Conservation (phyloP, 2,888 invertebrate genomes). For the Lasioglossum figueresi region DNA sequence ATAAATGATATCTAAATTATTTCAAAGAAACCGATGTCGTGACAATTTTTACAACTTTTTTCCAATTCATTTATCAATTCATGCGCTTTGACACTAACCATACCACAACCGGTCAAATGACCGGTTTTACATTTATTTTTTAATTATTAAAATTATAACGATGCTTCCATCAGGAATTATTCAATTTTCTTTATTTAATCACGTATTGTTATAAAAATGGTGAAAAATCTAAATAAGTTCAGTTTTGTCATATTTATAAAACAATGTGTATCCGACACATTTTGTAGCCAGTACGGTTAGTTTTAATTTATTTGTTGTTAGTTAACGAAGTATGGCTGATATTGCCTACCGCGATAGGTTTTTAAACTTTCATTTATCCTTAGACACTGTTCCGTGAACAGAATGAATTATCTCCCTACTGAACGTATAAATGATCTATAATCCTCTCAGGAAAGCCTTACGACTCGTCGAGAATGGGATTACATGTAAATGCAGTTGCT, state of each 20-base stretch:
- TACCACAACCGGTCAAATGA: too few relatives aligned
- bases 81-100: not conserved
- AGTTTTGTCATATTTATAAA: too few relatives aligned
- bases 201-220: too few relatives aligned
- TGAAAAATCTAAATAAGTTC: too few relatives aligned
- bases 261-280: too few relatives aligned
- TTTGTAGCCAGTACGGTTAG: too few relatives aligned
- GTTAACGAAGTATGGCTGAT: not conserved
- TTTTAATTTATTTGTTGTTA: not conserved
- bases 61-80: not conserved
- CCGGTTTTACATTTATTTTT: too few relatives aligned
- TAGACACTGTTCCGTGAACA: conserved; percentile 5
- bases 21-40: too few relatives aligned
- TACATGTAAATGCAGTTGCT: conserved; percentile 64
- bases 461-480: conserved; percentile 78
- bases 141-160: too few relatives aligned
- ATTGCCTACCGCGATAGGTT: not conserved
- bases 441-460: conserved; percentile 80
- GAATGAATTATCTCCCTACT: conserved; percentile 54
- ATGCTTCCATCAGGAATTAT: too few relatives aligned
- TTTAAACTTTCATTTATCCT: conserved; percentile 35
- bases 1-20: not conserved
- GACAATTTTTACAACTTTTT: too few relatives aligned
- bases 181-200: too few relatives aligned
- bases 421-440: conserved; percentile 75